Percentiles rank a stretch among this genome's conserved stretches.
phyloP scores from a whole-genome alignment of 2,888 invertebrate species.

The Cantharis nigra region DNA sequence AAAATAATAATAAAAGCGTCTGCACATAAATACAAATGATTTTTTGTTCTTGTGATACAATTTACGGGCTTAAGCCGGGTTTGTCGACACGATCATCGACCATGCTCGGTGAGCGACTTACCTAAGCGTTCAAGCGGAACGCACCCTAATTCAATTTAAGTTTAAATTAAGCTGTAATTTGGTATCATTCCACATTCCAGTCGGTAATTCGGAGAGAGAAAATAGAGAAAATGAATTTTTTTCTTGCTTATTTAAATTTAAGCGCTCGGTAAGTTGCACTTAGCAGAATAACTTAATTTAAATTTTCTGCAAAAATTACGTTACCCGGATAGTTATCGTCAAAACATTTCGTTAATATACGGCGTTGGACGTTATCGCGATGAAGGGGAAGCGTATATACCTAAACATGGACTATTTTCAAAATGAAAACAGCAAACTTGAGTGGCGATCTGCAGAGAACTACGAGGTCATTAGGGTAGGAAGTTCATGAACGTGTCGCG shows the following conservation, averaged over 20 bases:
- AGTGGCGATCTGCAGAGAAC: background rate
- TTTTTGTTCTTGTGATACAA: background rate
- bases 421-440: constrained; percentile 2
- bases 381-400: background rate
- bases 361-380: background rate
- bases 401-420: constrained; percentile 1
- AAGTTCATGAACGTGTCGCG: constrained; percentile 35
- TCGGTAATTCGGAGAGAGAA: background rate
- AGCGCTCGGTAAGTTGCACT: background rate
- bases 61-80: background rate
- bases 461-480: constrained; percentile 37
- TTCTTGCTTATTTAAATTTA: constrained; percentile 1
- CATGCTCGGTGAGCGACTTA: background rate
- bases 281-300: background rate
- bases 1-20: background rate
- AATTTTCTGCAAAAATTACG: background rate
- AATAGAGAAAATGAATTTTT: background rate
- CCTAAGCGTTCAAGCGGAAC: background rate
- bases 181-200: background rate
- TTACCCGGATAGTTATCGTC: background rate
- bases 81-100: background rate
- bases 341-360: constrained; percentile 4
- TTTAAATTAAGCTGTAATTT: background rate
- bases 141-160: background rate
- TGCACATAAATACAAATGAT: background rate